Evolutionary conservation across 1,140 invertebrate genomes (phyloP).

Genomic region (Macrobrachium nipponense): DNA sequence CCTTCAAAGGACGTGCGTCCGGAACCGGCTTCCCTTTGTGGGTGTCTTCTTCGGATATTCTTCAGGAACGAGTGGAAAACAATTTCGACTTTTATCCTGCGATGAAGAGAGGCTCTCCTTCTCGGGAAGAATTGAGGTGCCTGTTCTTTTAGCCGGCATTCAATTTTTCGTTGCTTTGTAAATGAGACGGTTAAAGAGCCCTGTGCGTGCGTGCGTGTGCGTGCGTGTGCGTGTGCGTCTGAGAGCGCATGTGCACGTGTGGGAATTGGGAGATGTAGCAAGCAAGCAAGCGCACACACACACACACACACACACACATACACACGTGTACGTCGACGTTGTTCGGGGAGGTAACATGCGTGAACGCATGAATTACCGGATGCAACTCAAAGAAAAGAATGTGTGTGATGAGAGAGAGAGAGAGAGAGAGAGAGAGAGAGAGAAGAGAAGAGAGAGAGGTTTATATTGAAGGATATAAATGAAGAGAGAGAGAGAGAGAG

Average conservation of each 20-base stretch:
- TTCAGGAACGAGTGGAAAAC: too few species aligned
- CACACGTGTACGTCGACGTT: too few species aligned
- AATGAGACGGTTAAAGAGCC: not conserved
- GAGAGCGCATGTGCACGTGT: not conserved
- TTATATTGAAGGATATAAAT: not conserved
- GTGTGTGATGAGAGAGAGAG: not conserved
- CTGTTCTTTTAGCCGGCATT: too few species aligned
- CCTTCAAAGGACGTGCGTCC: too few species aligned
- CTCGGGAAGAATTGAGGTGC: too few species aligned
- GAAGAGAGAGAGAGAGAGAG: not conserved
- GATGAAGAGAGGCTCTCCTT: too few species aligned
- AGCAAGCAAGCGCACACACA: not conserved
- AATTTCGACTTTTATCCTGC: too few species aligned
- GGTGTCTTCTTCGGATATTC: too few species aligned
- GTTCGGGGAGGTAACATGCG: too few species aligned
- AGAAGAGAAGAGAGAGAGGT: slow-evolving; percentile 3
- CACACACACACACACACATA: too few species aligned
- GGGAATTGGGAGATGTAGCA: not conserved
- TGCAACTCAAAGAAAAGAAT: not conserved
- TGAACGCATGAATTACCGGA: not conserved
- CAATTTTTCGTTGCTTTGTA: not conserved
- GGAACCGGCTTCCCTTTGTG: too few species aligned
- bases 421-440: not conserved
- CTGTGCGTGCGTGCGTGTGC: not conserved
- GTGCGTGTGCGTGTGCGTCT: not conserved